Conservation (phyloP, 2,113 vertebrate species). For the Callionymus lyra region DNA sequence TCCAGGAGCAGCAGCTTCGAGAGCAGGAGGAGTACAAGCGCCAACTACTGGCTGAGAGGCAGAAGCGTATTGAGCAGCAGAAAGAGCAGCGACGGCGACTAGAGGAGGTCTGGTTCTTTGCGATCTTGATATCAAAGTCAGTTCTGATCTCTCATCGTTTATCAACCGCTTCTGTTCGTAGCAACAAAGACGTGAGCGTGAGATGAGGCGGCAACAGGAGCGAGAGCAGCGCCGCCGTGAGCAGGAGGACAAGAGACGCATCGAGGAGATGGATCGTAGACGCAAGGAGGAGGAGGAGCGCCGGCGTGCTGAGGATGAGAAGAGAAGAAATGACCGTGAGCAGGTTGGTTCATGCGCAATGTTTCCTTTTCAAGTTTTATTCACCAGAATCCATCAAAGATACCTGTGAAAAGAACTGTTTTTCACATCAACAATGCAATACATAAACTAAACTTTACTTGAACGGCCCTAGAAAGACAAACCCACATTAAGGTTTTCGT, state of each 20-base stretch:
- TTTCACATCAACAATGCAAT: no score
- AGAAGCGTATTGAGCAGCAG: constrained; percentile 95
- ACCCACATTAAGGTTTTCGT: no score
- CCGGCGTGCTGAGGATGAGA: constrained; percentile 89
- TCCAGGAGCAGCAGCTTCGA: constrained; percentile 93
- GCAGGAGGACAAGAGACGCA: constrained; percentile 87
- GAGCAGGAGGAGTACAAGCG: constrained; percentile 97
- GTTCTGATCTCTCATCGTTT: neutral
- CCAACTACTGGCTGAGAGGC: constrained; percentile 88
- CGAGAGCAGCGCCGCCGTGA: constrained; percentile 89
- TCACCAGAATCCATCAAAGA: no score
- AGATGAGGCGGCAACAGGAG: constrained; percentile 93
- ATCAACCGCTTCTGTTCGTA: constrained; percentile 35
- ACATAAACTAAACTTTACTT: no score
- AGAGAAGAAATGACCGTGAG: constrained; percentile 89
- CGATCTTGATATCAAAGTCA: neutral
- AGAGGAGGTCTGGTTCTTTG: constrained; percentile 76
- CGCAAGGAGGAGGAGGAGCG: constrained; percentile 95
- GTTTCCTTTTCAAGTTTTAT: no score
- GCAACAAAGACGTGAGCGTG: constrained; percentile 96
- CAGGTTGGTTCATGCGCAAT: constrained; percentile 68
- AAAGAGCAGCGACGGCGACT: constrained; percentile 91
- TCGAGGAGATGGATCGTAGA: constrained; percentile 90
- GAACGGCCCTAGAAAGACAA: no score
- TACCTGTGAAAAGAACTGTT: no score